phyloP scores from a whole-genome alignment of 1,140 invertebrate species.

The Cydia pomonella region DNA sequence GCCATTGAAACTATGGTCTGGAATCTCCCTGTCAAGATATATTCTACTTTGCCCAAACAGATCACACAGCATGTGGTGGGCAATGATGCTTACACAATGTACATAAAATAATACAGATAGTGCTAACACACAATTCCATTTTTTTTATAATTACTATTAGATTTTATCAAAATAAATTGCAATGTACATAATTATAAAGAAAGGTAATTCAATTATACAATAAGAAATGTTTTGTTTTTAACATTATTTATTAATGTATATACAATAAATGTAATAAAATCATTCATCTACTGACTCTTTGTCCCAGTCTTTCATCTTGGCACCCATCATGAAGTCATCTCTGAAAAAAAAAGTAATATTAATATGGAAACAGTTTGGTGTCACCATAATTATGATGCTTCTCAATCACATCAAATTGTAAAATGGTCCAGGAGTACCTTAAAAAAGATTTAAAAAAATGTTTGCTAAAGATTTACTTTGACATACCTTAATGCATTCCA shows the following conservation, averaged over 20 bases:
- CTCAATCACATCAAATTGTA: too few relatives aligned
- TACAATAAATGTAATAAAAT: slow-evolving; percentile 40
- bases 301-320: slow-evolving; percentile 95
- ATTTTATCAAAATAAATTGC: too few relatives aligned
- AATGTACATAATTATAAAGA: not conserved
- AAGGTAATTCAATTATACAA: not conserved
- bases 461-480: not conserved
- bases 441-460: too few relatives aligned
- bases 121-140: too few relatives aligned
- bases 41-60: slow-evolving; percentile 93
- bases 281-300: slow-evolving; percentile 83
- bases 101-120: slow-evolving; percentile 54
- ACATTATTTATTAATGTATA: slow-evolving; percentile 40
- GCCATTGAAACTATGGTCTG: slow-evolving; percentile 99
- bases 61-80: slow-evolving; percentile 82
- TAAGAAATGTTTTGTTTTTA: not conserved
- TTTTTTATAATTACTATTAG: too few relatives aligned
- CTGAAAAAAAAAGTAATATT: slow-evolving; percentile 83
- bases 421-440: too few relatives aligned
- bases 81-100: slow-evolving; percentile 74
- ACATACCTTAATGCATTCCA: slow-evolving; percentile 82
- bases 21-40: slow-evolving; percentile 96
- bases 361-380: not conserved
- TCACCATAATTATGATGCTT: too few relatives aligned
- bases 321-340: slow-evolving; percentile 94